Base-by-base conservation (phyloP, 2,113 vertebrate species). In the Dromiciops gliroides region DNA sequence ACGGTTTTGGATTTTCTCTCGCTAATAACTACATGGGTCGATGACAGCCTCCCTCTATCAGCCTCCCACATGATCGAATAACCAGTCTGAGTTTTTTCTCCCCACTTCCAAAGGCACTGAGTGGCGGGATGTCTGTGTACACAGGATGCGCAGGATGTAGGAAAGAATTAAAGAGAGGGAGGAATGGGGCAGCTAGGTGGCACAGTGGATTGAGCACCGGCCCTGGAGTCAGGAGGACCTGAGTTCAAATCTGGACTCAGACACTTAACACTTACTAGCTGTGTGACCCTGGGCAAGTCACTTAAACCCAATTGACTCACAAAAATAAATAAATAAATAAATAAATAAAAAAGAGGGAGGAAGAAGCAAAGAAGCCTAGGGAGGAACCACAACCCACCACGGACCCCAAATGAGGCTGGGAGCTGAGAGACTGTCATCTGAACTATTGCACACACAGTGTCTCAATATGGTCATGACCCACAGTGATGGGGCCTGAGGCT, bases 311-410 rank as follows among this genome's bases (percentile, higher is more conserved):
- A n/a, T n/a, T n/a, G n/a, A n/a, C n/a, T n/a, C n/a, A n/a, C n/a
- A n/a, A n/a, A n/a, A n/a, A n/a, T n/a, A n/a, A n/a, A n/a, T n/a
- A n/a, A n/a, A n/a, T n/a, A n/a, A n/a, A n/a, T n/a, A n/a, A n/a
- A n/a, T n/a, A n/a, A n/a, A n/a, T n/a, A n/a, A n/a, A n/a, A 75
- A 75, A 3, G 11, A 12, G 3, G 9, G 0, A 19, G 5, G 37
- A 14, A 10, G 37, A n/a, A 22, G 67, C 67, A 83, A 75, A 83
- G 67, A n/a, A n/a, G 37, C 1, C 19, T 83, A 28, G 67, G 37
- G n/a, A 44, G 44, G n/a, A 83, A 3, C n/a, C 67, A 83, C n/a
- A 44, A 9, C n/a, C n/a, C 56, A 37, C 11, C 2, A 10, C 9
- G 56, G 28, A 2, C 31, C 56, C 56, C 11, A 37, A 67, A 67